Conservation (phyloP, 2,113 vertebrate genomes). For the Geococcyx californianus region DNA sequence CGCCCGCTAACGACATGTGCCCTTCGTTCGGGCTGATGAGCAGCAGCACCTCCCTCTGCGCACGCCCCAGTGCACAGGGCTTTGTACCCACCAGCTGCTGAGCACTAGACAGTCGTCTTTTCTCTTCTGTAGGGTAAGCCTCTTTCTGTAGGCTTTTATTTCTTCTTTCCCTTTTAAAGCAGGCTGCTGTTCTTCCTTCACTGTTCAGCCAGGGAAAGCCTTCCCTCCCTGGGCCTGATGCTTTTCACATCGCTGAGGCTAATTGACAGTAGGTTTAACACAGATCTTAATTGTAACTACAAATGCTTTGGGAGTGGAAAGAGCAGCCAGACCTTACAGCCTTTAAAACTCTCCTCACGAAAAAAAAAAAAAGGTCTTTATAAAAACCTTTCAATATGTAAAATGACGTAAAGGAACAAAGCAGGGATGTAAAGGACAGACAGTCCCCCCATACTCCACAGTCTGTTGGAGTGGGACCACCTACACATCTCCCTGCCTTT, state of each 20-base stretch:
- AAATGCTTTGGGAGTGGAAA: slow-evolving; percentile 21
- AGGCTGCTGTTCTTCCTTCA: slow-evolving; percentile 28
- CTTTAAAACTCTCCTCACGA: not conserved
- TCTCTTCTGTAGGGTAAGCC: slow-evolving; percentile 7
- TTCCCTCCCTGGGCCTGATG: not conserved
- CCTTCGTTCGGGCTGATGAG: not conserved
- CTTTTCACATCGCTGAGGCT: not conserved
- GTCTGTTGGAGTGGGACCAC: not conserved
- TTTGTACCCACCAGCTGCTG: not conserved
- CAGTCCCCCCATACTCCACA: not conserved
- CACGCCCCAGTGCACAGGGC: not conserved
- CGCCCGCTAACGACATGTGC: not conserved
- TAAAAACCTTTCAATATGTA: not conserved
- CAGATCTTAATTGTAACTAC: slow-evolving; percentile 50
- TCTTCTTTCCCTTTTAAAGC: slow-evolving; percentile 4
- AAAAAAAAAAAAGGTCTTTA: not conserved
- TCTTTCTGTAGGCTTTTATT: slow-evolving; percentile 39
- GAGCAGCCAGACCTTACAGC: slow-evolving; percentile 10
- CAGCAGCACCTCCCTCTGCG: not conserved
- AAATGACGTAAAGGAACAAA: not conserved
- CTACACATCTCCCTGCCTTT: not conserved
- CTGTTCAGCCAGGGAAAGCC: slow-evolving; percentile 7
- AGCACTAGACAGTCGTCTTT: not conserved
- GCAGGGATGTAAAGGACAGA: not conserved
- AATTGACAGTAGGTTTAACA: slow-evolving; percentile 39